These are phyloP conservation scores for Mesocentrotus franciscanus DNA, from an alignment of 53 echinoderm and acorn worm genomes.

Conservation along the genomic window DNA sequence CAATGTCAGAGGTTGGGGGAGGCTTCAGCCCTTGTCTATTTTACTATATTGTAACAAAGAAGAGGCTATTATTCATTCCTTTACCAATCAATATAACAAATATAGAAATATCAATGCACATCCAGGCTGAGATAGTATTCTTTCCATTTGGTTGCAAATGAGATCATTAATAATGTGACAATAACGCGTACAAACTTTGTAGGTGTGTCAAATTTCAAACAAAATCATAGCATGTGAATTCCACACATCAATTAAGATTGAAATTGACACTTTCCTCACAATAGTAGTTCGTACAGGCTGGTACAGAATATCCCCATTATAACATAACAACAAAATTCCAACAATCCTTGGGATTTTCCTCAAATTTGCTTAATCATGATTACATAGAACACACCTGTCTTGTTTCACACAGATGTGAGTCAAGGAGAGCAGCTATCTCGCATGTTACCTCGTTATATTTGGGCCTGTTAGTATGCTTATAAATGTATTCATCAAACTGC, in stretches of 20 bases:
- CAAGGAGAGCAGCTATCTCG: neutral
- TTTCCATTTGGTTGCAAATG: too few relatives aligned
- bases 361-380: neutral
- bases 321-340: neutral
- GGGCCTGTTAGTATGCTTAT: neutral
- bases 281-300: neutral
- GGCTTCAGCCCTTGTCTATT: too few relatives aligned
- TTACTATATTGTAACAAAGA: too few relatives aligned
- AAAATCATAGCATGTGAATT: neutral
- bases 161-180: too few relatives aligned
- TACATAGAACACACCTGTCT: neutral
- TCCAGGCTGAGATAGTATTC: too few relatives aligned
- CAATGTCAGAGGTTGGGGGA: too few relatives aligned
- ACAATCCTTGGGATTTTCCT: neutral
- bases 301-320: neutral
- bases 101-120: too few relatives aligned
- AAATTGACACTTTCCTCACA: neutral
- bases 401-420: neutral
- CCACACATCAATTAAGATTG: neutral
- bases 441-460: neutral
- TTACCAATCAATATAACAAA: too few relatives aligned
- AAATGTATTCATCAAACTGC: too few relatives aligned
- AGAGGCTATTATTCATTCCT: too few relatives aligned
- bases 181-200: neutral
- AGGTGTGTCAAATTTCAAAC: neutral